phyloP scores from a whole-genome alignment of 2,888 invertebrate species.

The Stenurella melanura region DNA sequence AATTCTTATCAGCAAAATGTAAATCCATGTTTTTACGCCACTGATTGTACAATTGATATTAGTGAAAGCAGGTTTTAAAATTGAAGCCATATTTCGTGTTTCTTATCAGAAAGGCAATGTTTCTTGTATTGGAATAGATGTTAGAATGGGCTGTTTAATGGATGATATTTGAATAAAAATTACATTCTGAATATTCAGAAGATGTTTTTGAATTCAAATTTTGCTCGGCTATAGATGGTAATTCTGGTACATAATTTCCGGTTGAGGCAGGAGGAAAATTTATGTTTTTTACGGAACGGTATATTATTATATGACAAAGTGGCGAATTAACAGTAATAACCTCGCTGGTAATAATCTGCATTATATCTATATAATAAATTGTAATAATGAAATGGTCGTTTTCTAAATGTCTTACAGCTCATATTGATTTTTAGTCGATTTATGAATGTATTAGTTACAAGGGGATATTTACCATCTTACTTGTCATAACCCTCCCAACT shows the following conservation, averaged over 20 bases:
- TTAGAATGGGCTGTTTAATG: constrained; percentile 17
- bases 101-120: constrained; percentile 37
- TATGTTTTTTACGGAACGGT: neutral
- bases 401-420: no score
- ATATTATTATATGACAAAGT: neutral
- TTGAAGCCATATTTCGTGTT: constrained; percentile 33
- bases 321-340: neutral
- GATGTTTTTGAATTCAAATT: constrained; percentile 26
- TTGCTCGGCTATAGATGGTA: constrained; percentile 22
- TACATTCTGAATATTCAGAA: constrained; percentile 36
- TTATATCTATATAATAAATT: no score
- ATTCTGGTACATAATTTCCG: constrained; percentile 28
- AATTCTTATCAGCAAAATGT: neutral
- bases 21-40: constrained; percentile 24
- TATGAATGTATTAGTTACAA: no score
- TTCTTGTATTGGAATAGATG: constrained; percentile 36
- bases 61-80: constrained; percentile 31
- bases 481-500: no score
- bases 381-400: no score
- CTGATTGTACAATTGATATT: constrained; percentile 1
- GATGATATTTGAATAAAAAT: constrained; percentile 33
- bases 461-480: no score
- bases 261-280: neutral
- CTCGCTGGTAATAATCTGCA: no score
- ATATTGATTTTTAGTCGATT: no score